Evolutionary conservation across 1,140 invertebrate species (phyloP).

Genomic region (Microplitis mediator): DNA sequence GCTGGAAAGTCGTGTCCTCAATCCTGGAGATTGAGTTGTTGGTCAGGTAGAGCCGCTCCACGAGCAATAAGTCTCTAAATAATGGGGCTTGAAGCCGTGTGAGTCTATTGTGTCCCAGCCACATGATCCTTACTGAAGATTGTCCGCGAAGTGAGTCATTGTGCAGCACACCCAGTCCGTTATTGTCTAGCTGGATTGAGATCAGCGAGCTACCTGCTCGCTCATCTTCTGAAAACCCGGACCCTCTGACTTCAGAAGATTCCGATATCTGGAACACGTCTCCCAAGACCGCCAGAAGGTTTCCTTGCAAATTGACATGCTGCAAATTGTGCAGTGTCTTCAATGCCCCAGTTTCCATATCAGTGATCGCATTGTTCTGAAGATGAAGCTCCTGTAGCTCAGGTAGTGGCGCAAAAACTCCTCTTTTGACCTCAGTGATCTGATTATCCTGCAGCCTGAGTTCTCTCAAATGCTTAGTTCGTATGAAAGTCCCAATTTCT

Average conservation of each 20-base stretch:
- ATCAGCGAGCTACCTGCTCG: conserved; percentile 69
- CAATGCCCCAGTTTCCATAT: conserved; percentile 83
- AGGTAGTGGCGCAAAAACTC: conserved; percentile 81
- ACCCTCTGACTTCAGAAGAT: too few species aligned
- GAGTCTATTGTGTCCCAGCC: conserved; percentile 84
- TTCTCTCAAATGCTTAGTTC: conserved; percentile 75
- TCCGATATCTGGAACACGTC: conserved; percentile 75
- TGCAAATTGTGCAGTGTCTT: conserved; percentile 81
- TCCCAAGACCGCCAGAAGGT: conserved; percentile 76
- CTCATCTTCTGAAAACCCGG: conserved; percentile 29
- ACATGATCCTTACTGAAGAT: conserved; percentile 82
- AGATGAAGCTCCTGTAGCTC: conserved; percentile 83
- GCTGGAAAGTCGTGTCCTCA: conserved; percentile 78
- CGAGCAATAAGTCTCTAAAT: conserved; percentile 75
- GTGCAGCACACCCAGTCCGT: conserved; percentile 78
- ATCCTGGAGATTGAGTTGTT: conserved; percentile 83
- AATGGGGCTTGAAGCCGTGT: conserved; percentile 72
- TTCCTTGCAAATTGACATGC: conserved; percentile 88
- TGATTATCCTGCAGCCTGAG: conserved; percentile 87
- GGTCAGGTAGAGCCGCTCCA: conserved; percentile 80
- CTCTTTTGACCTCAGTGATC: conserved; percentile 73
- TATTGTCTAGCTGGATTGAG: conserved; percentile 85
- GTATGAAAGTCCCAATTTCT: conserved; percentile 78
- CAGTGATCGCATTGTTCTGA: conserved; percentile 83
- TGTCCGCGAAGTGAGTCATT: conserved; percentile 80